Evolutionary conservation across 2,113 vertebrate genomes (phyloP).

Genomic region (Butorides virescens): DNA sequence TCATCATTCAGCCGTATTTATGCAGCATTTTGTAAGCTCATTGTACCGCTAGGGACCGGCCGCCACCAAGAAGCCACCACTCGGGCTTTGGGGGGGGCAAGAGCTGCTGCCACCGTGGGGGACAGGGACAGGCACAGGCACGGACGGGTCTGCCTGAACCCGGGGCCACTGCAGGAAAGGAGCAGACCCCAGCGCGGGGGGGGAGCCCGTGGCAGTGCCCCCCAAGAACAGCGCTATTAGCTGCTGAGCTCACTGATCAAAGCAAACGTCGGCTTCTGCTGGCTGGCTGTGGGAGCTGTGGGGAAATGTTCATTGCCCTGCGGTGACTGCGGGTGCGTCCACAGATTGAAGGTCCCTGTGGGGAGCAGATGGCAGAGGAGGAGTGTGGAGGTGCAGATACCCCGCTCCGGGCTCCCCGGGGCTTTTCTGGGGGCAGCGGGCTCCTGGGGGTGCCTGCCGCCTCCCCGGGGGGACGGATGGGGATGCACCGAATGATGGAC

Average conservation of each 20-base stretch:
- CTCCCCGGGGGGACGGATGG: neutral
- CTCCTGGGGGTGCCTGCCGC: neutral
- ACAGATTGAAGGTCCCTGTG: neutral
- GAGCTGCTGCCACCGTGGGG: neutral
- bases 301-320: neutral
- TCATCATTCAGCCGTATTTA: neutral
- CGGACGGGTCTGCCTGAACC: neutral
- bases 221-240: neutral
- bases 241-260: neutral
- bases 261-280: neutral
- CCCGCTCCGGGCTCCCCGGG: neutral
- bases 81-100: neutral
- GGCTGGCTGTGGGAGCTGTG: neutral
- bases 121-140: rapidly evolving
- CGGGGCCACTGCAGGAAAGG: rapidly evolving
- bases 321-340: neutral
- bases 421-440: neutral
- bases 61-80: neutral
- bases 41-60: neutral
- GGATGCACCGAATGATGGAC: neutral
- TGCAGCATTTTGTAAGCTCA: neutral
- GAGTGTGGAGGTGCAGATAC: neutral
- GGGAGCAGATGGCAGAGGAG: neutral
- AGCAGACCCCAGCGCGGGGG: rapidly evolving
- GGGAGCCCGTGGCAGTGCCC: neutral